Conservation (phyloP, 2,888 invertebrate genomes). For the Sipha maydis region DNA sequence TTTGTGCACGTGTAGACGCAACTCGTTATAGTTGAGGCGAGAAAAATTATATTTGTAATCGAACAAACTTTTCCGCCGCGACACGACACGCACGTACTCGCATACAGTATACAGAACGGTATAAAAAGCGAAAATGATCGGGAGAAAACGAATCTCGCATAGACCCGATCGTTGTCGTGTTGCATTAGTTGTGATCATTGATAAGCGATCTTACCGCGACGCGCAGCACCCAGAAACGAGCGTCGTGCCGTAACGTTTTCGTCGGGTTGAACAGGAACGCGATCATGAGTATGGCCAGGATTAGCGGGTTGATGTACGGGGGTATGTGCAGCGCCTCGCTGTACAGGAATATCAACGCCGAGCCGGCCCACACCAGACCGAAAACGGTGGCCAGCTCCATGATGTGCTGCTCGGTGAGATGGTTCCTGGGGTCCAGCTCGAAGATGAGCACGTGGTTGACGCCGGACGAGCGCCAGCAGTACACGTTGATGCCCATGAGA, state of each 20-base stretch:
- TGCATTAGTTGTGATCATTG: no score
- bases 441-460: slow-evolving; percentile 98
- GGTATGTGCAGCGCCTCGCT: slow-evolving; percentile 88
- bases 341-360: slow-evolving; percentile 76
- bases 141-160: no score
- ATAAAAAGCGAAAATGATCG: no score
- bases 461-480: slow-evolving; percentile 96
- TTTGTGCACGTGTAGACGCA: no score
- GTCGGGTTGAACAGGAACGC: slow-evolving; percentile 92
- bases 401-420: slow-evolving; percentile 91
- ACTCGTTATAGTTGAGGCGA: no score
- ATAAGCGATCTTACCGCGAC: slow-evolving; percentile 86
- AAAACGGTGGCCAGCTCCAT: slow-evolving; percentile 94
- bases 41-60: no score
- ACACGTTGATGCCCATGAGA: slow-evolving; percentile 94
- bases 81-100: no score
- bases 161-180: no score
- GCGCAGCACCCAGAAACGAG: slow-evolving; percentile 91
- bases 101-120: no score
- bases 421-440: slow-evolving; percentile 94
- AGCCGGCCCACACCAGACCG: slow-evolving; percentile 93
- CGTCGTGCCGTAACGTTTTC: slow-evolving; percentile 89
- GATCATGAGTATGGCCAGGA: slow-evolving; percentile 81
- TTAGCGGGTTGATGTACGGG: slow-evolving; percentile 90
- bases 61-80: no score